Base-by-base conservation (phyloP, 2,888 invertebrate genomes). In the Eilema sororculum region DNA sequence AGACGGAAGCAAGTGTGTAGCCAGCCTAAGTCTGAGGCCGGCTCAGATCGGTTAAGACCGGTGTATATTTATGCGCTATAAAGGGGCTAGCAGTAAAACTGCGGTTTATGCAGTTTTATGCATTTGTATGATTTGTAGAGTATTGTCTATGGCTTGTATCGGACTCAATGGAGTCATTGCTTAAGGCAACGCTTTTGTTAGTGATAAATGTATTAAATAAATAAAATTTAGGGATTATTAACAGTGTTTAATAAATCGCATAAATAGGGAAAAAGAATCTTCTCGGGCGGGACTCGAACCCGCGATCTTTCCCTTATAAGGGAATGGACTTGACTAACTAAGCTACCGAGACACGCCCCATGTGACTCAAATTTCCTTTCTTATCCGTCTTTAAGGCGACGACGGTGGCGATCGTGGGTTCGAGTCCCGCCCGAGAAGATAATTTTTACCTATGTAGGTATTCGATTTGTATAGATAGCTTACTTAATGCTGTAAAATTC, bases 61-160 rank as follows among this genome's bases (percentile, higher is more conserved):
- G 73, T 65, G 56, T 67, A 80, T 78, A 80, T 75, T 70, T 66
- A 60, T 52, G 82, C 77, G 72, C 75, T 81, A 81, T 88, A 87
- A 87, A 87, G 76, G 73, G 73, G 72, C 69, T 66, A 68, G 82
- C 75, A 81, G 84, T 86, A 86, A 87, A 88, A 86, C 78, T 71
- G 78, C 78, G 76, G 78, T 72, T 82, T 82, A 81, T 87, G 84
- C 87, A 86, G 82, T 88, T 88, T 88, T 87, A 83, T 84, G 81
- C 84, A 84, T 57, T 60, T 72, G 41, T 24, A 70, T 70, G 24
- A 66, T 66, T 66, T 70, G 41, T 66, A 46, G 57, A 41, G 41
- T 70, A 66, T 67, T 67, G 59, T 66, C 41, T 25, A 4, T 41
- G 63, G 57, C 46, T 37, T 10, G 20, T 58, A 65, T 58, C 25